A percentile compares a stretch with the other conserved stretches of the same genome.
These are phyloP conservation scores for Tinamus major DNA, from an alignment of 2,797 vertebrate species.

Conservation along the genomic window DNA sequence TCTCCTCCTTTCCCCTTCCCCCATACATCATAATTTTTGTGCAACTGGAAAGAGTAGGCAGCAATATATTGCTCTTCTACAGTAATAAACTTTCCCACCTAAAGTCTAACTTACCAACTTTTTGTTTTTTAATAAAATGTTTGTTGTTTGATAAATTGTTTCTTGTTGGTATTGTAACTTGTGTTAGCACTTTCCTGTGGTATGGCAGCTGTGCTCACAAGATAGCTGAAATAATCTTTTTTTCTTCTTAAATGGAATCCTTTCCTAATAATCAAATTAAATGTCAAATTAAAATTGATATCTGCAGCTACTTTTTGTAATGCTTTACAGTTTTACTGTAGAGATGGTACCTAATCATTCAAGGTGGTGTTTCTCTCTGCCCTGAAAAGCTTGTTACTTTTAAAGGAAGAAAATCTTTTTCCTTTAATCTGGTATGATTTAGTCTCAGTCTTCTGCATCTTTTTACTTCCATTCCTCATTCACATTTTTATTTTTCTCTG, in stretches of 20 bases:
- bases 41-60: not conserved
- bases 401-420: not conserved
- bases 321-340: not conserved
- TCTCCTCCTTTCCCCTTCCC: not conserved
- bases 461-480: not conserved
- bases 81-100: not conserved
- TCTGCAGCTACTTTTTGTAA: not conserved
- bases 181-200: constrained; percentile 8
- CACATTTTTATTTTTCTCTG: not conserved
- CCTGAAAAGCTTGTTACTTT: not conserved
- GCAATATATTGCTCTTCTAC: not conserved
- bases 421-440: not conserved
- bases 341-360: not conserved
- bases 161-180: constrained; percentile 22
- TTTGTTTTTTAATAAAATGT: not conserved
- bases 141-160: not conserved
- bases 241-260: constrained; percentile 4
- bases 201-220: constrained; percentile 10
- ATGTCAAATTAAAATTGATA: not conserved
- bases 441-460: not conserved
- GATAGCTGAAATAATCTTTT: constrained; percentile 15
- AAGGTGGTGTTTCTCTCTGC: not conserved
- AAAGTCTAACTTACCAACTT: not conserved
- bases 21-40: not conserved
- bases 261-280: not conserved